Percentiles rank a stretch among this genome's conserved stretches.
Evolutionary conservation across 2,888 invertebrate species (phyloP).

Genomic region (Zaprionus lineosus): DNA sequence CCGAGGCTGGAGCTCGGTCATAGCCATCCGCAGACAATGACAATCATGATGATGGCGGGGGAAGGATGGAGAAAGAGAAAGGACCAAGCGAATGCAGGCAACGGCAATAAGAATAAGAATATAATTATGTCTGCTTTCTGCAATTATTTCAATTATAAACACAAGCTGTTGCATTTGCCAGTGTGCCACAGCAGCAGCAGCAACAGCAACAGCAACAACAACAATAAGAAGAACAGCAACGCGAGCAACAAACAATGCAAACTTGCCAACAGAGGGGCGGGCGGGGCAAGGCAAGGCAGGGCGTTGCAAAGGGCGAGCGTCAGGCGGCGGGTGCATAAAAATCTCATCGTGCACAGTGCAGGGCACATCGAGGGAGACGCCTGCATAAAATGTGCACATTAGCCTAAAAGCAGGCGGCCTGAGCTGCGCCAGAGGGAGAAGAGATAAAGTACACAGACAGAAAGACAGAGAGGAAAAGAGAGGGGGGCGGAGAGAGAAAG

Average conservation of each 20-base stretch:
- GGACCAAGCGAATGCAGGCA: slow-evolving; percentile 11
- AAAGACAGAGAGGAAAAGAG: background rate
- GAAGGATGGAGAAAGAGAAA: slow-evolving; percentile 3
- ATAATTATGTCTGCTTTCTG: slow-evolving; percentile 69
- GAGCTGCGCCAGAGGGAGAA: slow-evolving; percentile 28
- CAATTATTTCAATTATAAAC: slow-evolving; percentile 74
- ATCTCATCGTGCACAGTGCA: slow-evolving; percentile 47
- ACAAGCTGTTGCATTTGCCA: slow-evolving; percentile 69
- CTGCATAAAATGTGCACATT: slow-evolving; percentile 66
- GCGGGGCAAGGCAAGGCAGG: slow-evolving; percentile 7
- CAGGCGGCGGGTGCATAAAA: slow-evolving; percentile 39
- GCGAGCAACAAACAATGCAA: slow-evolving; percentile 54
- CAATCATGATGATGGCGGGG: slow-evolving; percentile 47
- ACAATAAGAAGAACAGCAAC: too few species aligned
- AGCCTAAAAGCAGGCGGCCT: slow-evolving; percentile 63
- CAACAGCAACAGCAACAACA: slow-evolving; percentile 20
- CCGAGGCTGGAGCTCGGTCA: slow-evolving; percentile 22
- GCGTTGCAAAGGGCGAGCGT: slow-evolving; percentile 5
- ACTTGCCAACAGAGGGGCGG: slow-evolving; percentile 26
- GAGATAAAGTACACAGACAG: too few species aligned
- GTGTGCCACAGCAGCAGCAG: slow-evolving; percentile 34
- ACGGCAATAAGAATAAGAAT: slow-evolving; percentile 48
- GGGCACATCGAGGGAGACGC: slow-evolving; percentile 25
- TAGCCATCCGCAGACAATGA: slow-evolving; percentile 24
- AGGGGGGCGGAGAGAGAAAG: background rate